Evolutionary conservation across 2,888 invertebrate species (phyloP).

Genomic region (Maniola hyperantus): DNA sequence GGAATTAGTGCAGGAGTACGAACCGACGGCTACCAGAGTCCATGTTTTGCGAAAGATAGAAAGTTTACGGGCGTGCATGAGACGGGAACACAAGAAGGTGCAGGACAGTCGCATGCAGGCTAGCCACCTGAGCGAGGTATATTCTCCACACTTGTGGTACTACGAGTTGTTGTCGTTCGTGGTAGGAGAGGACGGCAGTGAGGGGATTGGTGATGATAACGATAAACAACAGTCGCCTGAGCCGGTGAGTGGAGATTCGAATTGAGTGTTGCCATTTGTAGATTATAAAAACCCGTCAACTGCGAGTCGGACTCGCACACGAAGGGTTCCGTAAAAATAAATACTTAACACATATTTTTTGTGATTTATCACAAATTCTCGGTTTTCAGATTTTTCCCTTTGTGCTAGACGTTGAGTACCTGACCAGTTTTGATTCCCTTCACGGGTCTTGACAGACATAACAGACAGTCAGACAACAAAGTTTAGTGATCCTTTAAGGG

Average conservation of each 20-base stretch:
- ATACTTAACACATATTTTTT: no score
- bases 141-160: constrained; percentile 68
- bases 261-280: not conserved
- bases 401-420: no score
- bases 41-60: constrained; percentile 73
- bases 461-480: no score
- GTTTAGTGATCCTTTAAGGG: no score
- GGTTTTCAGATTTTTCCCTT: no score
- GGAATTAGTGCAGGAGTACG: constrained; percentile 62
- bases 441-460: no score
- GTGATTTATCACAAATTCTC: no score
- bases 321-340: no score
- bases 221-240: constrained; percentile 38
- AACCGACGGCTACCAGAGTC: constrained; percentile 65
- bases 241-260: constrained; percentile 15
- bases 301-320: no score
- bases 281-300: no score
- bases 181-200: constrained; percentile 50
- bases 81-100: constrained; percentile 65
- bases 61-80: constrained; percentile 70
- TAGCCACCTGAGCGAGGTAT: constrained; percentile 53
- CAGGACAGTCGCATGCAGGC: constrained; percentile 54
- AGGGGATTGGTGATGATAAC: constrained; percentile 27
- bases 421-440: no score
- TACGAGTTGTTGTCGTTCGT: constrained; percentile 60